Evolutionary conservation across 2,797 vertebrate species (phyloP).

Genomic region (Pantherophis vulpinus): DNA sequence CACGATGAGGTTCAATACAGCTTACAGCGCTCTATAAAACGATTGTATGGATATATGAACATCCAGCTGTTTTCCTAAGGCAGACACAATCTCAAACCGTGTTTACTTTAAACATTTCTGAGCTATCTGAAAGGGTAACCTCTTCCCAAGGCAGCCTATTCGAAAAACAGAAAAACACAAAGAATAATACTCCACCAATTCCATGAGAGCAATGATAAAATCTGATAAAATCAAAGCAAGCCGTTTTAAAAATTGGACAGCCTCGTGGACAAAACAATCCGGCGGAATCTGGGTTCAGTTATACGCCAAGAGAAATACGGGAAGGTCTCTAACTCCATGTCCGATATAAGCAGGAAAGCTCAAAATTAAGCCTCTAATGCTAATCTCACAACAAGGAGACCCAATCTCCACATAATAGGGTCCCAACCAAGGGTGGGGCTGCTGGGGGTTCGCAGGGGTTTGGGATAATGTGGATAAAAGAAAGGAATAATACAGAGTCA

Average conservation of each 20-base stretch:
- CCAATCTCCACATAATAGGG: neutral
- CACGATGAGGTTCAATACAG: neutral
- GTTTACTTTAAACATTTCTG: neutral
- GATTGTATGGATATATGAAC: too few relatives aligned
- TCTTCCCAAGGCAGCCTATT: neutral
- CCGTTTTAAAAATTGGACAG: neutral
- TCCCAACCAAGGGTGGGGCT: neutral
- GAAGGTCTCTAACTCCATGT: neutral
- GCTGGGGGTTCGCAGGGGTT: too few relatives aligned
- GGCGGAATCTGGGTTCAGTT: neutral
- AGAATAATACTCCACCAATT: neutral
- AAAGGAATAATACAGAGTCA: too few relatives aligned
- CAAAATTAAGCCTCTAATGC: neutral
- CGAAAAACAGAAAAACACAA: neutral
- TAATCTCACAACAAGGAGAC: neutral
- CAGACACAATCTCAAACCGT: neutral
- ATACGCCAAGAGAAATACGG: neutral
- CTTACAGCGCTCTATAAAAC: neutral
- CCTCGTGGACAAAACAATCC: neutral
- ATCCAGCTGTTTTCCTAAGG: neutral
- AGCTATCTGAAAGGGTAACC: neutral
- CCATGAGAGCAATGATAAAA: neutral
- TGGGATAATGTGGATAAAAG: too few relatives aligned
- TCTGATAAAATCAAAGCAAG: neutral
- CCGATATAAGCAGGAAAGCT: neutral